phyloP scores from a whole-genome alignment of 2,113 vertebrate species.

The Panurus biarmicus region DNA sequence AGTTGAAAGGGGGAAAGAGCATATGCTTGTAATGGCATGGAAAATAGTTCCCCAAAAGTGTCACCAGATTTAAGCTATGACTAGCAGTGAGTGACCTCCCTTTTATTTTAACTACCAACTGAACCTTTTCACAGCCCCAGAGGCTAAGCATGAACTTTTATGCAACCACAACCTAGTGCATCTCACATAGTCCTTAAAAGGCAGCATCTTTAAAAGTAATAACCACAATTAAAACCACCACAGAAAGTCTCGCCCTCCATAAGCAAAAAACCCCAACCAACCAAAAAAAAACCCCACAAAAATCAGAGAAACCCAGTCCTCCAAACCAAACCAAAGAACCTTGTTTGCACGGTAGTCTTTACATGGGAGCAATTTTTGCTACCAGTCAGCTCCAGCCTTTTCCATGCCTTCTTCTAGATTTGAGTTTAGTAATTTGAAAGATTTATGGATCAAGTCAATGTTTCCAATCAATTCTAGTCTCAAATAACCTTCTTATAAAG shows the following conservation, averaged over 20 bases:
- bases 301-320: background rate
- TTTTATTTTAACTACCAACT: background rate
- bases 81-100: background rate
- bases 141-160: background rate
- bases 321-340: background rate
- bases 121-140: background rate
- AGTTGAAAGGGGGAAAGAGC: background rate
- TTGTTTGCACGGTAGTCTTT: background rate
- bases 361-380: background rate
- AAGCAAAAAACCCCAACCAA: background rate
- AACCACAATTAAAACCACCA: background rate
- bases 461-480: background rate
- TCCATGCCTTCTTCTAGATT: background rate
- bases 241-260: accelerated
- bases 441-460: background rate
- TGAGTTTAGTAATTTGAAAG: background rate
- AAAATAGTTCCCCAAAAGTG: background rate
- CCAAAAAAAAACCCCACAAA: background rate
- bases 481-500: background rate
- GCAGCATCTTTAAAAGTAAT: background rate
- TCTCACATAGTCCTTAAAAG: background rate
- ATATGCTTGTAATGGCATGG: background rate
- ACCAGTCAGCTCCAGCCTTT: background rate
- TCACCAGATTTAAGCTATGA: background rate
- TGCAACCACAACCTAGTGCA: accelerated